These are phyloP conservation scores for Hozukius guyotensis DNA, from an alignment of 2,797 vertebrate genomes.

Conservation along the genomic window DNA sequence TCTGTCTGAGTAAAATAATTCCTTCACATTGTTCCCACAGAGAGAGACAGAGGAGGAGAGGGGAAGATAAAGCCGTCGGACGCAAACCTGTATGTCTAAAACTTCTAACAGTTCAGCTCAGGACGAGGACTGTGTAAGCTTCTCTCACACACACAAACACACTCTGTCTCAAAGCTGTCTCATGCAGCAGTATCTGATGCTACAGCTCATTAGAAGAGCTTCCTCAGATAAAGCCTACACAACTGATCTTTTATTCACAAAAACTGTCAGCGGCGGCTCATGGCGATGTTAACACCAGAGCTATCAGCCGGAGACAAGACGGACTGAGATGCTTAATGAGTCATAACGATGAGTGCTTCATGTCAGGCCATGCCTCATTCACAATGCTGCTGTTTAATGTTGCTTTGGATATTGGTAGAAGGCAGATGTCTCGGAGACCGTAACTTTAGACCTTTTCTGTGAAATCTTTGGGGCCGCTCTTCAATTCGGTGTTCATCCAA, in stretches of 20 bases:
- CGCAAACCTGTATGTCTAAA: conserved; percentile 3
- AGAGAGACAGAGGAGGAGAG: not conserved
- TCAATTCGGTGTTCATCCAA: not conserved
- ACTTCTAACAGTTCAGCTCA: conserved; percentile 47
- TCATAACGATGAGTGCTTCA: conserved; percentile 14
- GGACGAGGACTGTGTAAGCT: conserved; percentile 27
- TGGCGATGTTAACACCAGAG: conserved; percentile 35
- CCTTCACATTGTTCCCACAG: conserved; percentile 37
- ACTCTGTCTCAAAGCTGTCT: conserved; percentile 3
- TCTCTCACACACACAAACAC: not conserved
- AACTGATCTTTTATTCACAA: conserved; percentile 72
- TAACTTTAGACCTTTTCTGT: conserved; percentile 11
- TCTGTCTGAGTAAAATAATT: conserved; percentile 38
- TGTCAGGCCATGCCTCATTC: conserved; percentile 5
- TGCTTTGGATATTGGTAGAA: conserved; percentile 6
- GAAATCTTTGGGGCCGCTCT: not conserved
- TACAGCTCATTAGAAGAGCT: conserved; percentile 62
- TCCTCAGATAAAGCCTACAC: conserved; percentile 58
- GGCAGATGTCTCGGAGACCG: not conserved
- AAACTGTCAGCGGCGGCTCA: conserved; percentile 37
- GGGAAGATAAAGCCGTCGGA: not conserved
- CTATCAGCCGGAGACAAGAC: conserved; percentile 41
- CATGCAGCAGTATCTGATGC: conserved; percentile 48
- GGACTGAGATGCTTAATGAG: conserved; percentile 32
- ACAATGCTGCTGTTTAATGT: not conserved